Percentiles rank a stretch among this genome's conserved stretches.
Conservation (phyloP, 92 coral and sea anemone genomes). For the Micromussa lordhowensis region DNA sequence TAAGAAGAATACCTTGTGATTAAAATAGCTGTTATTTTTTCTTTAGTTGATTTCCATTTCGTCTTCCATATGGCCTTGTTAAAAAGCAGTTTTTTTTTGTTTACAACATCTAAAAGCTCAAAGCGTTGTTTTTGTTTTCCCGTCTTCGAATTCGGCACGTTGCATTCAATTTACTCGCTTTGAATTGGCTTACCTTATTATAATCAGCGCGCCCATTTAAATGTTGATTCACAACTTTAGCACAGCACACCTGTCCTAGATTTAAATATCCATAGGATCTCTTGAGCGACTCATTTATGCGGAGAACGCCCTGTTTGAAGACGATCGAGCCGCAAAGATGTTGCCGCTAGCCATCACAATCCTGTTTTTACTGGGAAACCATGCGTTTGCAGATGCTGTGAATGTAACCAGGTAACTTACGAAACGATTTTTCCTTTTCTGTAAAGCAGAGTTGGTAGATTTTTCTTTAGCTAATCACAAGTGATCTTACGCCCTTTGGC, state of each 20-base stretch:
- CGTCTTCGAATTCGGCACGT: conserved; percentile 13
- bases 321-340: conserved; percentile 16
- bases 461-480: neutral
- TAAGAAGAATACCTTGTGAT: neutral
- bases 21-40: neutral
- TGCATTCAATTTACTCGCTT: conserved; percentile 6
- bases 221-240: conserved; percentile 14
- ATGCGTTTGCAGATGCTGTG: conserved; percentile 15
- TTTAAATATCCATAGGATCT: conserved; percentile 35
- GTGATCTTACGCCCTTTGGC: neutral
- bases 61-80: neutral
- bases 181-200: conserved; percentile 30
- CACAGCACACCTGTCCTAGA: conserved; percentile 28
- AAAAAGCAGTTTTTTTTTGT: neutral
- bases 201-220: conserved; percentile 33
- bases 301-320: conserved; percentile 44
- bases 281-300: conserved; percentile 29
- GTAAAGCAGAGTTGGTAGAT: neutral
- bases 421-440: neutral
- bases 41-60: neutral
- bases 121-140: neutral
- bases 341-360: neutral
- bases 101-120: neutral
- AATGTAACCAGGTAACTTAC: conserved; percentile 4
- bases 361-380: conserved; percentile 24